Evolutionary conservation across 2,888 invertebrate species (phyloP).

Genomic region (Rhopalosiphum nymphaeae): DNA sequence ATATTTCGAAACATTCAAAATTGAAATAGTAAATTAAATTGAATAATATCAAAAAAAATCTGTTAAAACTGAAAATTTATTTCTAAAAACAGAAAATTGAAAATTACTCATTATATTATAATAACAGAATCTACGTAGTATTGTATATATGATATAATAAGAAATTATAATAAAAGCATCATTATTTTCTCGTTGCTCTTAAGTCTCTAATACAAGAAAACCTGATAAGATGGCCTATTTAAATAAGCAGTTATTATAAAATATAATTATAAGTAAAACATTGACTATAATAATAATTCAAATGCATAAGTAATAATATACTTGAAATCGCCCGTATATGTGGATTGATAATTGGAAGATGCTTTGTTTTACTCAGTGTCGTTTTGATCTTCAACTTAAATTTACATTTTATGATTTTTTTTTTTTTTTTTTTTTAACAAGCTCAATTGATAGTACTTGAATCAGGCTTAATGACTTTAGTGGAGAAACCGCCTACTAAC

Average conservation of each 20-base stretch:
- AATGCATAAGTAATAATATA: neutral
- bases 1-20: too few relatives aligned
- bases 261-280: neutral
- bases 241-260: neutral
- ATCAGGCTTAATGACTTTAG: neutral
- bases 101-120: too few relatives aligned
- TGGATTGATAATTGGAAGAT: neutral
- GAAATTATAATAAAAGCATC: neutral
- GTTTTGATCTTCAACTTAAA: neutral
- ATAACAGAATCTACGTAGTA: too few relatives aligned
- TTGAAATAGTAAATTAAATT: too few relatives aligned
- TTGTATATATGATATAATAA: too few relatives aligned
- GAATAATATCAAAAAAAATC: too few relatives aligned
- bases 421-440: neutral
- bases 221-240: neutral
- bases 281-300: neutral
- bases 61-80: too few relatives aligned
- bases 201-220: neutral
- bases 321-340: neutral
- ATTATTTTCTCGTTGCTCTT: too few relatives aligned
- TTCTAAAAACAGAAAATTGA: too few relatives aligned
- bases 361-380: neutral
- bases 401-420: neutral
- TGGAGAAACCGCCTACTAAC: neutral
- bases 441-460: neutral